Evolutionary conservation across 2,888 invertebrate species (phyloP).

Genomic region (Ceramica pisi): DNA sequence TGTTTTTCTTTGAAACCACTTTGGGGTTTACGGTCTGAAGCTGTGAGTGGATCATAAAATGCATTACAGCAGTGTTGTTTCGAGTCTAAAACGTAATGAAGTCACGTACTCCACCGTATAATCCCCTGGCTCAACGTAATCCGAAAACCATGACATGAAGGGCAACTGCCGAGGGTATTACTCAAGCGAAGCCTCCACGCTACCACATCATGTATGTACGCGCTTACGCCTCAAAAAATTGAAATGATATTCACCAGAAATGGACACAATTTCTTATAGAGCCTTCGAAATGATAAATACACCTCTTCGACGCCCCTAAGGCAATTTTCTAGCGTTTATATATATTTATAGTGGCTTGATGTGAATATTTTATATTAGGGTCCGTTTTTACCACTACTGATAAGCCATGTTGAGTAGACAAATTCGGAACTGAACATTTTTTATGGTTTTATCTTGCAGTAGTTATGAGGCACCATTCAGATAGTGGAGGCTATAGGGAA

Average conservation of each 20-base stretch:
- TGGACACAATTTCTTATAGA: constrained; percentile 50
- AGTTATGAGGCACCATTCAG: constrained; percentile 11
- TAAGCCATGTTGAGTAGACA: constrained; percentile 33
- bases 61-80: constrained; percentile 53
- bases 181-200: constrained; percentile 21
- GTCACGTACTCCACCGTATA: constrained; percentile 62
- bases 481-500: neutral
- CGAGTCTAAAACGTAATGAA: constrained; percentile 49
- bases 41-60: constrained; percentile 47
- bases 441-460: constrained; percentile 35
- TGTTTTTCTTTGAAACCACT: constrained; percentile 51
- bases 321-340: constrained; percentile 26
- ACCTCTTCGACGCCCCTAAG: constrained; percentile 13
- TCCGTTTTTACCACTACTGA: constrained; percentile 41
- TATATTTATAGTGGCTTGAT: constrained; percentile 25
- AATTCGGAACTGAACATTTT: constrained; percentile 27
- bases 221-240: constrained; percentile 41
- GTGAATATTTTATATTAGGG: constrained; percentile 51
- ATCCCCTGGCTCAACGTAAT: constrained; percentile 59
- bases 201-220: constrained; percentile 25
- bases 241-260: constrained; percentile 42
- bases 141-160: constrained; percentile 46
- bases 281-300: constrained; percentile 42
- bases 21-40: constrained; percentile 40
- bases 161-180: constrained; percentile 48